Evolutionary conservation across 2,797 vertebrate genomes (phyloP), one percentile per base, ranked within the genome.

Genomic region (Muraenolepis orangiensis): DNA sequence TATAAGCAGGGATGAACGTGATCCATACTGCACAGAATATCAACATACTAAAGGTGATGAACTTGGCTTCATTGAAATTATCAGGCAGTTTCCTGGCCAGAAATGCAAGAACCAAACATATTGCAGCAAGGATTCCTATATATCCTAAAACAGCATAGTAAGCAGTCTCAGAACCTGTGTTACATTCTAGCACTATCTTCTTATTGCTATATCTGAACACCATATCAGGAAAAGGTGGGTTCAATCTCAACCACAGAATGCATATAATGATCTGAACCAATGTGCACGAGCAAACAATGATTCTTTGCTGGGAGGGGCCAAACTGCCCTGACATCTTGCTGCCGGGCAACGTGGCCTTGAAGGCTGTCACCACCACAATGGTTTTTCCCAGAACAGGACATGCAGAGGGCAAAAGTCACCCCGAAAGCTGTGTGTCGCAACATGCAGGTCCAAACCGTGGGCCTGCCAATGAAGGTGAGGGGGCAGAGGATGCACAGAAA

Each of bases 361-460:
- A 95, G 38, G 91, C 93, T 64, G 88, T 90, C 0, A 94, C 82
- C 1, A 94, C 93, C 57, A 93, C 91, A 70, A 93, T 87, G 1
- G 93, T 94, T 86, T 94, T 95, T 1, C 91, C 91, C 72, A 94
- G 72, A 1, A 93, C 93, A 95, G 40, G 93, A 94, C 69, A 94
- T 93, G 42, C 92, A 94, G 72, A 94, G 83, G 0, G 90, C 93
- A 84, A 95, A 95, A 20, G 90, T 91, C 16, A 93, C 67, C 2
- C 91, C 91, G 46, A 93, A 93, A 3, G 88, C 76, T 1, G 92
- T 93, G 80, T 93, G 92, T 3, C 92, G 90, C 70, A 94, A 80
- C 87, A 92, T 92, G 66, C 93, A 93, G 32, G 90, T 78, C 89
- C 88, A 93, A 0, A 83, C 42, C 4, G 90, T 90, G 38, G 93